Evolutionary conservation across 2,888 invertebrate species (phyloP).

Genomic region (Helicoverpa assulta): DNA sequence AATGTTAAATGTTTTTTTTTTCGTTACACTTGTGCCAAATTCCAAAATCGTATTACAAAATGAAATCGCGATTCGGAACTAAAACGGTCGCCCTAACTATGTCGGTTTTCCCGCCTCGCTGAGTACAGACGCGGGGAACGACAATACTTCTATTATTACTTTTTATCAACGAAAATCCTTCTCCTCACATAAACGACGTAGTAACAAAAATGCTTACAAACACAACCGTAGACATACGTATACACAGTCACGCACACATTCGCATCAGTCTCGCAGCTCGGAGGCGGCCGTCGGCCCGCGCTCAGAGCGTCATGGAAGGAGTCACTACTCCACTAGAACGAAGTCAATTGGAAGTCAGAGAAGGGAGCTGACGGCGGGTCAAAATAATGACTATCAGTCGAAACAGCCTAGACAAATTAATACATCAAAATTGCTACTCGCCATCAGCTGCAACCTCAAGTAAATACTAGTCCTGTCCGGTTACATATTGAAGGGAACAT

Average conservation of each 20-base stretch:
- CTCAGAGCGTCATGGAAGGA: conserved; percentile 45
- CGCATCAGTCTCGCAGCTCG: conserved; percentile 32
- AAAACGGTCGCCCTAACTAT: conserved; percentile 68
- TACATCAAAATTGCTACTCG: conserved; percentile 64
- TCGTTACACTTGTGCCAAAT: conserved; percentile 72
- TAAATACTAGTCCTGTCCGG: conserved; percentile 40
- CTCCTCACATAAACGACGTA: conserved; percentile 77
- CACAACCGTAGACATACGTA: conserved; percentile 79
- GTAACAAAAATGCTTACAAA: conserved; percentile 83
- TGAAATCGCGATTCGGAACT: conserved; percentile 71
- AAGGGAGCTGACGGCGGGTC: conserved; percentile 70
- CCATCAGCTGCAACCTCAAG: conserved; percentile 52
- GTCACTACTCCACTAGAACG: conserved; percentile 38
- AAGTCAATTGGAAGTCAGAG: conserved; percentile 59
- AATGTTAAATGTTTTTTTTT: conserved; percentile 60
- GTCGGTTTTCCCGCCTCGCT: conserved; percentile 57
- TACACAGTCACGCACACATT: conserved; percentile 54
- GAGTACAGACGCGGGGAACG: conserved; percentile 69
- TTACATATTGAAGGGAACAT: conserved; percentile 48
- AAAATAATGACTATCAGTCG: conserved; percentile 67
- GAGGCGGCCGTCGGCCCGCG: conserved; percentile 4
- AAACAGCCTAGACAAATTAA: conserved; percentile 62
- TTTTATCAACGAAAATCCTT: conserved; percentile 77
- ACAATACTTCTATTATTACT: conserved; percentile 71
- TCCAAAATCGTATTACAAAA: conserved; percentile 70